phyloP scores from a whole-genome alignment of 23 tunicate genomes.

The Botrylloides violaceus region DNA sequence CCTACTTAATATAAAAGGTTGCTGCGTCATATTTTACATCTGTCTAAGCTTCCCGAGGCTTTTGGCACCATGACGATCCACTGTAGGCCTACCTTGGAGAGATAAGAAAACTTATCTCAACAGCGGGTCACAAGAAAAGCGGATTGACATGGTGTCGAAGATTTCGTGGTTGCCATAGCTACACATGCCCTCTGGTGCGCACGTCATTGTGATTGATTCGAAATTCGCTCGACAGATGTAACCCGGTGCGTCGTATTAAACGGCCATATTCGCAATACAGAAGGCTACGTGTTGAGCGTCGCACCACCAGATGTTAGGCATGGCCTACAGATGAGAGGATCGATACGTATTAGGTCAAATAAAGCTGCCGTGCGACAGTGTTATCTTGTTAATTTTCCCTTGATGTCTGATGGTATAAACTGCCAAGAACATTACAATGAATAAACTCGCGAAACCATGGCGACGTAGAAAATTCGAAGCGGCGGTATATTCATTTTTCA shows the following conservation, averaged over 20 bases:
- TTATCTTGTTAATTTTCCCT: no score
- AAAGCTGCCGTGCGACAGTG: neutral
- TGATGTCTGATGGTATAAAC: no score
- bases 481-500: no score
- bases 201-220: neutral
- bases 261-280: neutral
- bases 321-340: neutral
- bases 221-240: neutral
- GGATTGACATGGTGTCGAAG: conserved; percentile 42
- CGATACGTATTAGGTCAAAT: neutral
- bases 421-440: no score
- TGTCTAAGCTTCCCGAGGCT: conserved; percentile 7
- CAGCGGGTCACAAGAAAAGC: conserved; percentile 3
- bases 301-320: neutral
- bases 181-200: neutral
- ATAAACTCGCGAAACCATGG: no score
- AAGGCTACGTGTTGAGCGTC: neutral
- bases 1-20: no score
- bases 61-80: conserved; percentile 42
- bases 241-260: neutral
- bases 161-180: neutral
- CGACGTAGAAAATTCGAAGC: no score
- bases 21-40: no score
- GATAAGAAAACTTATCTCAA: neutral
- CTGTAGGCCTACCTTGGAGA: conserved; percentile 9